phyloP scores from a whole-genome alignment of 1,140 invertebrate species.

The Bombus huntii region DNA sequence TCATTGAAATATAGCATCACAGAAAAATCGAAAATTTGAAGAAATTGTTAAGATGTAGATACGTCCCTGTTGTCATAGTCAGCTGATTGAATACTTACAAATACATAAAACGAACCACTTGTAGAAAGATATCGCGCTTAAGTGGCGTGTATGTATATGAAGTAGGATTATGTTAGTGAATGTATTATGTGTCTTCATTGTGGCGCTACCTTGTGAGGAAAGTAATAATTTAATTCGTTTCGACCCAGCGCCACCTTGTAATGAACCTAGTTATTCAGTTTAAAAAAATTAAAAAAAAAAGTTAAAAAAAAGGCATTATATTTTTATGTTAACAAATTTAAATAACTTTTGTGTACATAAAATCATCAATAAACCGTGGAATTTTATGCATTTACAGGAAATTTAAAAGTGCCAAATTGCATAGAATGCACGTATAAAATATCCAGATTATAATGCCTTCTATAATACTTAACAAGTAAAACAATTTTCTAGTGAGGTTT shows the following conservation, averaged over 20 bases:
- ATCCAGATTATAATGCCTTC: too few species aligned
- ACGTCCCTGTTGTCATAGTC: conserved; percentile 8
- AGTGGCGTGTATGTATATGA: not conserved
- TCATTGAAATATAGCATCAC: not conserved
- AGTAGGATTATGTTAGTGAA: not conserved
- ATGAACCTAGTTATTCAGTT: not conserved
- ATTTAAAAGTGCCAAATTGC: too few species aligned
- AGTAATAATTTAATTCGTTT: not conserved
- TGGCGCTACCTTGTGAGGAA: not conserved
- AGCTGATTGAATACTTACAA: not conserved
- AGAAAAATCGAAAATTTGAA: not conserved
- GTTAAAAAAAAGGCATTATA: too few species aligned
- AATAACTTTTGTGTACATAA: not conserved
- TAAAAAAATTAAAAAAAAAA: too few species aligned
- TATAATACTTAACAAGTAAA: too few species aligned
- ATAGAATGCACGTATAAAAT: too few species aligned
- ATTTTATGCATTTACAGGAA: too few species aligned
- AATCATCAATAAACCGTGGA: too few species aligned
- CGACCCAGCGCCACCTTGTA: not conserved
- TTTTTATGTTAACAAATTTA: not conserved
- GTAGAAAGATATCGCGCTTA: not conserved
- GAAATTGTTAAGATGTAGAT: not conserved
- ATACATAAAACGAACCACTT: not conserved
- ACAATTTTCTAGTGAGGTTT: too few species aligned
- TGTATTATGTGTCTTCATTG: not conserved